Conservation (phyloP, 2,797 vertebrate species). For the Danio jaintianensis region DNA sequence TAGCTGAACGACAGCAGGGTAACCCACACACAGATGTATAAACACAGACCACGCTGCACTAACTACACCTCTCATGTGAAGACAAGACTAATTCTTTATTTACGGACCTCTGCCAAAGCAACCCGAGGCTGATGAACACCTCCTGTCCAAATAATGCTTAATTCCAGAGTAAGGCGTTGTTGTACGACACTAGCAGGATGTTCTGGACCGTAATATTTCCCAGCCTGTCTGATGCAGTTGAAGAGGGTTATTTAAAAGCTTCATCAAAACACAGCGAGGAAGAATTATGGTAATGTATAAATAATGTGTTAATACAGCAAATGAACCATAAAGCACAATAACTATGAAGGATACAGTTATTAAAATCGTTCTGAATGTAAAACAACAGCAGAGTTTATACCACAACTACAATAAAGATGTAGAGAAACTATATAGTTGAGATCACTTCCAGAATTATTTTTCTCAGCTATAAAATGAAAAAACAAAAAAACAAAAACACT, state of each 20-base stretch:
- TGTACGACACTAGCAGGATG: not conserved
- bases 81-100: slow-evolving; percentile 28
- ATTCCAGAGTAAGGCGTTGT: slow-evolving; percentile 37
- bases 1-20: slow-evolving; percentile 60
- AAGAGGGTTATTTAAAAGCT: not conserved
- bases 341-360: not conserved
- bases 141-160: slow-evolving; percentile 37
- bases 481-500: no score
- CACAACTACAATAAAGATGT: no score
- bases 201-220: slow-evolving; percentile 24
- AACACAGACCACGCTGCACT: slow-evolving; percentile 30
- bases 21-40: slow-evolving; percentile 54
- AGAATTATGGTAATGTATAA: slow-evolving; percentile 13
- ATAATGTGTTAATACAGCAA: not conserved
- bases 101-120: slow-evolving; percentile 17
- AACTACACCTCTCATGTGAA: slow-evolving; percentile 16
- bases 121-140: slow-evolving; percentile 8
- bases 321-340: not conserved
- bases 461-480: no score
- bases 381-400: no score
- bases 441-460: no score
- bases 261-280: not conserved
- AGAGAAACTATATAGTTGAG: no score
- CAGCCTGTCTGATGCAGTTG: not conserved
- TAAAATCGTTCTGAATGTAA: no score